phyloP scores from a whole-genome alignment of 2,113 vertebrate species.

The Alosa alosa region DNA sequence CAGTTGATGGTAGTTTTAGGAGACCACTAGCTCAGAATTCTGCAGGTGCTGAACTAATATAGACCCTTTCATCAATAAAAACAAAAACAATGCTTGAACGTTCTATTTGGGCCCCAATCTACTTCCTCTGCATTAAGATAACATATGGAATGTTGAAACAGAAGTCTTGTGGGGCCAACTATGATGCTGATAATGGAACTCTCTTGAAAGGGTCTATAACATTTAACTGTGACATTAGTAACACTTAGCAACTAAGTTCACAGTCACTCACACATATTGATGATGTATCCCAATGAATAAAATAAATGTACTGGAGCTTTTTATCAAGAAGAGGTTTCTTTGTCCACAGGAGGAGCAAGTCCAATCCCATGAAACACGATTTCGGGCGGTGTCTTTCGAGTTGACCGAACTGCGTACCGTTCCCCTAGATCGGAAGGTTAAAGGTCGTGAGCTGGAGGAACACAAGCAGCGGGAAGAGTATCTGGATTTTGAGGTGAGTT shows the following conservation, averaged over 20 bases:
- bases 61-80: no score
- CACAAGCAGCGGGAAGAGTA: constrained; percentile 89
- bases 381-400: constrained; percentile 83
- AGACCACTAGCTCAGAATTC: no score
- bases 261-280: not conserved
- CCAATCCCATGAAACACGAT: constrained; percentile 85
- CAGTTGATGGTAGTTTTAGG: no score
- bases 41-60: no score
- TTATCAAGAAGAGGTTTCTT: not conserved
- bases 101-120: no score
- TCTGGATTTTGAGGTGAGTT: constrained; percentile 91
- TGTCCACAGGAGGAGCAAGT: constrained; percentile 86
- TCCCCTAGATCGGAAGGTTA: constrained; percentile 79
- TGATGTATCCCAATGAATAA: not conserved
- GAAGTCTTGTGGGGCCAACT: no score
- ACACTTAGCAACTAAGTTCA: no score
- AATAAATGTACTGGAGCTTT: not conserved
- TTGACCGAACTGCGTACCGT: constrained; percentile 77
- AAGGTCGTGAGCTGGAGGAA: constrained; percentile 89
- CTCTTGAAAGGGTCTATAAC: no score
- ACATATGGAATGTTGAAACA: no score
- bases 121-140: no score
- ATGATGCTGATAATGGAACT: no score
- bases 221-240: not conserved
- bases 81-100: no score